Evolutionary conservation across 2,888 invertebrate genomes (phyloP).

Genomic region (Protodeltote pygarga): DNA sequence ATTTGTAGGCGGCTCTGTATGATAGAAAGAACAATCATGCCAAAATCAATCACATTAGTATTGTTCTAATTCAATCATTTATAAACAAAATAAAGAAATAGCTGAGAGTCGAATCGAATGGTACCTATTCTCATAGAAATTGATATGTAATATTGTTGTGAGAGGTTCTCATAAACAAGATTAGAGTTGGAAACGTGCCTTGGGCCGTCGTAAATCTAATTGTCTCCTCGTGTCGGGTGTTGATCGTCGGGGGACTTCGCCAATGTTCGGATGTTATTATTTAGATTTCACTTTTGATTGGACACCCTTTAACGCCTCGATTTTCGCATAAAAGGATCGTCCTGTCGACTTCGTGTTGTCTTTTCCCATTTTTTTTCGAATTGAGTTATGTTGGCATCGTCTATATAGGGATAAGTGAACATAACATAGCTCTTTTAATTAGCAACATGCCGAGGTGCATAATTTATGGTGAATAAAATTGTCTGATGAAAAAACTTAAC

Average conservation of each 20-base stretch:
- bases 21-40: background rate
- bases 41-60: constrained; percentile 19
- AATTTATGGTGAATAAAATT: no score
- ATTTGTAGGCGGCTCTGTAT: no score
- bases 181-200: constrained; percentile 60
- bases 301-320: constrained; percentile 9
- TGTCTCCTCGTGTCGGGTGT: constrained; percentile 43
- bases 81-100: constrained; percentile 24
- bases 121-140: constrained; percentile 44
- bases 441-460: no score
- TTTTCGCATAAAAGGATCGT: constrained; percentile 12
- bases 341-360: constrained; percentile 12
- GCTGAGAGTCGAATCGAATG: constrained; percentile 29
- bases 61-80: constrained; percentile 1
- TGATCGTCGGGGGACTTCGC: constrained; percentile 41
- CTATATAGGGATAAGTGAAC: no score
- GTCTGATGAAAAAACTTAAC: no score
- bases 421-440: no score
- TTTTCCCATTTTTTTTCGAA: constrained; percentile 23
- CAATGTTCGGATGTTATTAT: constrained; percentile 34
- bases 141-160: constrained; percentile 62
- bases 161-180: constrained; percentile 62
- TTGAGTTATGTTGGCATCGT: constrained; percentile 5
- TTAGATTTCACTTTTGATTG: constrained; percentile 43
- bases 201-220: constrained; percentile 64